A percentile compares a stretch with the other conserved stretches of the same genome.
Conservation (phyloP, 2,113 vertebrate genomes). For the Castor canadensis region DNA sequence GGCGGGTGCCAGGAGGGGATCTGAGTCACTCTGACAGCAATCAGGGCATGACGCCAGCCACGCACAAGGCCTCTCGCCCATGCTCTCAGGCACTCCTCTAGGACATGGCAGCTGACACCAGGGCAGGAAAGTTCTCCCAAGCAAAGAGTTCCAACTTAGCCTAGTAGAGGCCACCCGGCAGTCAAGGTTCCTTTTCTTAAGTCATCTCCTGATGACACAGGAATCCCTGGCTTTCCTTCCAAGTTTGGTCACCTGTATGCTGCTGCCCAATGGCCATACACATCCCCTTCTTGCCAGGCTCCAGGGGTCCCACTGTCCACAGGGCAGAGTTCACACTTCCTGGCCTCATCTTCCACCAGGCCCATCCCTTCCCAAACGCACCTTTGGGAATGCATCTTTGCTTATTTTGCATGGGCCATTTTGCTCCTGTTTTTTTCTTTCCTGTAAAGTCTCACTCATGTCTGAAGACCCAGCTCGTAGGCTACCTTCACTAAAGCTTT, state of each 20-base stretch:
- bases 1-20: constrained; percentile 60
- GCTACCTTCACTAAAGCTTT: not conserved
- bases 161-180: not conserved
- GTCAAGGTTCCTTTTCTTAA: not conserved
- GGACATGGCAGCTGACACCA: not conserved
- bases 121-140: not conserved
- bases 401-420: not conserved
- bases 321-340: not conserved
- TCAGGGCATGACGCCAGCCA: not conserved
- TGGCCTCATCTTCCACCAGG: not conserved
- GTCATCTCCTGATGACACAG: not conserved
- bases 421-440: not conserved
- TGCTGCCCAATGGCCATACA: fast-evolving
- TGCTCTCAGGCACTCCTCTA: not conserved
- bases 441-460: not conserved
- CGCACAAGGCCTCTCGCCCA: not conserved
- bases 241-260: not conserved
- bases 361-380: not conserved
- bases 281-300: not conserved
- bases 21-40: constrained; percentile 71
- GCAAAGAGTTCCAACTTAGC: not conserved
- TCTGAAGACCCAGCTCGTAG: not conserved
- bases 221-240: not conserved
- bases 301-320: not conserved
- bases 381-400: not conserved